These are phyloP conservation scores for Caenorhabditis tropicalis DNA, from an alignment of 1,140 invertebrate species.

Conservation along the genomic window DNA sequence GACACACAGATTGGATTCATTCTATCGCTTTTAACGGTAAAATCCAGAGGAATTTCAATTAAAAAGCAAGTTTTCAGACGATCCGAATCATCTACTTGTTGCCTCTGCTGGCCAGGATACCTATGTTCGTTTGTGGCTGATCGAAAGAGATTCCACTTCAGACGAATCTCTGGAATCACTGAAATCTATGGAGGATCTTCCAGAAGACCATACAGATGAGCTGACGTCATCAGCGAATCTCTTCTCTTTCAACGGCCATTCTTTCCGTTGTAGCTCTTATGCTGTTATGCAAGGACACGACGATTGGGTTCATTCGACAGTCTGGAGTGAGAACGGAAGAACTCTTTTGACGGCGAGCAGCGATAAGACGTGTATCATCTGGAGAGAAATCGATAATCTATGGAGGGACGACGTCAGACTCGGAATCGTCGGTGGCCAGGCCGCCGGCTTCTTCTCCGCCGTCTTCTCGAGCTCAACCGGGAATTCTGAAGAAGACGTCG, in stretches of 20 bases:
- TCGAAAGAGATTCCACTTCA: slow-evolving; percentile 24
- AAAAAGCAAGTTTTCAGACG: slow-evolving; percentile 7
- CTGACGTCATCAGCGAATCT: slow-evolving; percentile 21
- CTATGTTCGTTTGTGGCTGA: slow-evolving; percentile 45
- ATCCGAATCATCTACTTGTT: slow-evolving; percentile 23
- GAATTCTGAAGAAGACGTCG: slow-evolving; percentile 74
- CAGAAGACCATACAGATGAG: background rate
- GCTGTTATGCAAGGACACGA: slow-evolving; percentile 89
- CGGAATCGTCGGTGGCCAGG: slow-evolving; percentile 87
- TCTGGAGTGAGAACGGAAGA: slow-evolving; percentile 79
- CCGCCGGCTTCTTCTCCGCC: slow-evolving; percentile 88
- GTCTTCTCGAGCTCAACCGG: slow-evolving; percentile 76
- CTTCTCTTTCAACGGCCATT: background rate
- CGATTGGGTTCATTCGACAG: slow-evolving; percentile 88
- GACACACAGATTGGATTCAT: slow-evolving; percentile 57
- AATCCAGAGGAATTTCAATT: no score
- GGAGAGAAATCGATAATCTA: slow-evolving; percentile 78
- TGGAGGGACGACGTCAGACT: slow-evolving; percentile 81
- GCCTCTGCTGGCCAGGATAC: slow-evolving; percentile 53
- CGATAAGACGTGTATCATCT: slow-evolving; percentile 92
- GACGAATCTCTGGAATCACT: background rate
- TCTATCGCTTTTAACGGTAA: slow-evolving; percentile 50
- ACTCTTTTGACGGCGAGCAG: slow-evolving; percentile 85
- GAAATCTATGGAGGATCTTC: background rate
- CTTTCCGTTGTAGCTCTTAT: slow-evolving; percentile 78